phyloP scores from a whole-genome alignment of 2,797 vertebrate species.

The Novumbra hubbsi region DNA sequence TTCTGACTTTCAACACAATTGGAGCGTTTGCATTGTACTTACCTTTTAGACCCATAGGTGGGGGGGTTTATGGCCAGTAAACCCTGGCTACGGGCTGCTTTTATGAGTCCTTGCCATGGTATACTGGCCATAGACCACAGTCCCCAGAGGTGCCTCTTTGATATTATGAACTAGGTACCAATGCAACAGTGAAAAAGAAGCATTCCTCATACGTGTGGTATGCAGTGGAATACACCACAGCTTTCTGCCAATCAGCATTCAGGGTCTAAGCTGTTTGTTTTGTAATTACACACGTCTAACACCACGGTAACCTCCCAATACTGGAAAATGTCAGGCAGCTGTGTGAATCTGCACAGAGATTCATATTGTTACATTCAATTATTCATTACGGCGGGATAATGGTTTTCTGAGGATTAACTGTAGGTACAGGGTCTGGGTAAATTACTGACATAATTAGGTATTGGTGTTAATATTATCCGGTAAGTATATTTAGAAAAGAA shows the following conservation, averaged over 20 bases:
- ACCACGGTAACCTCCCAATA: neutral
- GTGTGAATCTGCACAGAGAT: neutral
- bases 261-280: too few species aligned
- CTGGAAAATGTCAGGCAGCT: too few species aligned
- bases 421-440: neutral
- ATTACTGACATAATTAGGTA: neutral
- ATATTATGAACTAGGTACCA: too few species aligned
- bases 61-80: neutral
- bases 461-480: neutral
- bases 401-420: neutral
- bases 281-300: neutral
- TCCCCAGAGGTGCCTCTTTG: too few species aligned
- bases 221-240: too few species aligned
- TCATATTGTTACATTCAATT: neutral
- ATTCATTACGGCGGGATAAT: neutral
- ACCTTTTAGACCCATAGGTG: too few species aligned
- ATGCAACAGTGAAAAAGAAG: too few species aligned
- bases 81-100: too few species aligned
- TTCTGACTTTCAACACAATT: neutral
- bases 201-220: too few species aligned
- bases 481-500: slow-evolving; percentile 11
- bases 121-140: too few species aligned
- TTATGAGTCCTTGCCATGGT: too few species aligned
- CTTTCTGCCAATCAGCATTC: too few species aligned
- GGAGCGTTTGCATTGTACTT: neutral